These are phyloP conservation scores for Moxostoma hubbsi DNA, from an alignment of 2,797 vertebrate species.

Conservation along the genomic window DNA sequence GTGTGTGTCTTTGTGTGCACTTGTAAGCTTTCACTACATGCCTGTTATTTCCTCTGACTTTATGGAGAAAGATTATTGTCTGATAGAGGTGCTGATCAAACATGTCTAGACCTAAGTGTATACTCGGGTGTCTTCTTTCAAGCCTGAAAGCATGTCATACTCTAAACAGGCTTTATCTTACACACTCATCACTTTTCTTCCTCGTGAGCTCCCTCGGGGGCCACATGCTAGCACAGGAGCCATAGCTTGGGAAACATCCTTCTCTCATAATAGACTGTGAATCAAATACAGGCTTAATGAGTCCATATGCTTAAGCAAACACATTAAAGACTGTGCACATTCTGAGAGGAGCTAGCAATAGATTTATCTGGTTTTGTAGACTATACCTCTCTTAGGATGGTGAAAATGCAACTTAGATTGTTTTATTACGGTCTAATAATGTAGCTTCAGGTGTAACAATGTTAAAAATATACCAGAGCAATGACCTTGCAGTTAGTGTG, in stretches of 20 bases:
- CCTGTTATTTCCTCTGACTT: slow-evolving; percentile 33
- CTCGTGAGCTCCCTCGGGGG: slow-evolving; percentile 70
- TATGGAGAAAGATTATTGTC: slow-evolving; percentile 48
- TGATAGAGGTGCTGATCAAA: slow-evolving; percentile 69
- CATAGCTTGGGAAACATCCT: slow-evolving; percentile 31
- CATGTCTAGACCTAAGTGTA: slow-evolving; percentile 71
- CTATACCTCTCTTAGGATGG: not conserved
- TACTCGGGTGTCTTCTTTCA: slow-evolving; percentile 73
- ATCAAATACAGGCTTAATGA: slow-evolving; percentile 24
- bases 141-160: slow-evolving; percentile 72
- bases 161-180: slow-evolving; percentile 76
- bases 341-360: not conserved
- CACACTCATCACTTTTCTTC: slow-evolving; percentile 76
- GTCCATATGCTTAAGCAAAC: not conserved
- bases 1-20: slow-evolving; percentile 28
- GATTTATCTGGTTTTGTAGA: not conserved
- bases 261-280: slow-evolving; percentile 5
- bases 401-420: not conserved
- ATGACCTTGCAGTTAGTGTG: too few relatives aligned
- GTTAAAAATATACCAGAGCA: not conserved
- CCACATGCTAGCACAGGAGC: slow-evolving; percentile 76
- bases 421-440: slow-evolving; percentile 2
- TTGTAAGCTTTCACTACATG: slow-evolving; percentile 36
- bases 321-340: not conserved
- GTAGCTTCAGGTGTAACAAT: not conserved